These are phyloP conservation scores for Hestina assimilis DNA, from an alignment of 1,140 invertebrate genomes.

Conservation along the genomic window DNA sequence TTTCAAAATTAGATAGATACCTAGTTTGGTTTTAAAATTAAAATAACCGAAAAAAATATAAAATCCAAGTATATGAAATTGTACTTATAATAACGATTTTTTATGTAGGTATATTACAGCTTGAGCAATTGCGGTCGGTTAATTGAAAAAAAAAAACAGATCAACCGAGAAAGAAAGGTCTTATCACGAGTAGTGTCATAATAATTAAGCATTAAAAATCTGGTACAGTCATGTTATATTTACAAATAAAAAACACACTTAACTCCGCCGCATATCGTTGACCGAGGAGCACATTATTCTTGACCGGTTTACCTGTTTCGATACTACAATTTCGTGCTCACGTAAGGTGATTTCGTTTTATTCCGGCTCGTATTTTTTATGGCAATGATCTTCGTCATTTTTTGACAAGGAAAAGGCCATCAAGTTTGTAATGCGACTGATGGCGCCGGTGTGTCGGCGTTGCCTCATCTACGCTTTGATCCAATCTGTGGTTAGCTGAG, in stretches of 20 bases:
- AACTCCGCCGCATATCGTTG: not conserved
- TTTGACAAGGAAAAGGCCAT: slow-evolving; percentile 79
- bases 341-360: slow-evolving; percentile 64
- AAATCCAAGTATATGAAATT: too few relatives aligned
- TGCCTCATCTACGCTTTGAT: slow-evolving; percentile 65
- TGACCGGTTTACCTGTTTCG: slow-evolving; percentile 42
- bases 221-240: not conserved
- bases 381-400: slow-evolving; percentile 72
- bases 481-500: slow-evolving; percentile 57
- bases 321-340: slow-evolving; percentile 58
- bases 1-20: too few relatives aligned
- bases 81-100: too few relatives aligned
- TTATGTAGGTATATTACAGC: too few relatives aligned
- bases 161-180: too few relatives aligned
- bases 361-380: slow-evolving; percentile 65
- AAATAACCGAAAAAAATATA: too few relatives aligned
- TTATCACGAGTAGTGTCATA: not conserved
- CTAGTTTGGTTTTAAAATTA: too few relatives aligned
- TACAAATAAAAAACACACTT: slow-evolving; percentile 2
- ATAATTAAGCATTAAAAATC: not conserved
- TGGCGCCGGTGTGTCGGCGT: slow-evolving; percentile 68
- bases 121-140: too few relatives aligned
- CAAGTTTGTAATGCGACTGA: slow-evolving; percentile 68
- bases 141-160: not conserved
- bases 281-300: slow-evolving; percentile 4